Base-by-base conservation (phyloP, 2,797 vertebrate genomes). In the Sebastes nivosus region DNA sequence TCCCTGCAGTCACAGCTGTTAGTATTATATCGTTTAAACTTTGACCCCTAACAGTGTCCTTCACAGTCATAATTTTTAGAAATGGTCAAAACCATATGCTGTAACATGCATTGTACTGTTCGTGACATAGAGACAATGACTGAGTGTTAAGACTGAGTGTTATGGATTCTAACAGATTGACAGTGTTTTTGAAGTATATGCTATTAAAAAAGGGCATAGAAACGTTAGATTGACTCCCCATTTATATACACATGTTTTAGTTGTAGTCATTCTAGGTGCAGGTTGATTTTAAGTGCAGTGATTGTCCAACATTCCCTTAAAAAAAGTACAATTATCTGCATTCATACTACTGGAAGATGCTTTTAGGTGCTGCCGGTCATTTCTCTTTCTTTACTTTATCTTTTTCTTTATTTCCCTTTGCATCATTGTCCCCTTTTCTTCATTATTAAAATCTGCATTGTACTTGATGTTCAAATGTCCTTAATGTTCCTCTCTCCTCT, bases 151-250 rank as follows among this genome's bases (percentile, higher is more conserved):
- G n/a, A 59, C 4, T 0, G 2, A 58, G 16, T 67, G 24, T 73
- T 50, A 29, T 30, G 20, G 42, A 27, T 58, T 65, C 6, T 8
- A 7, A 3, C 14, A 6, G 20, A 10, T 29, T 13, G 8, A 52
- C 6, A 16, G 16, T 55, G 27, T 58, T 22, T 60, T 32, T 82
- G 1, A 29, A 32, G 10, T 67, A 1, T 72, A 54, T 75, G 65
- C 14, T 42, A 60, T 77, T 80, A 83, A 83, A 34, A 81, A 54
- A 14, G 3, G 10, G 27, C 34, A 24, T 18, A n/a, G 10, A 50
- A 67, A 29, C 1, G 1, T 75, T 6, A 55, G 4, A 30, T 34
- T 24, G 52, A 32, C 13, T 57, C 42, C 5, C 8, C 2, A 32
- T 52, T 10, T 67, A 27, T 61, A 20, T n/a, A 13, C 12, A 57